Conservation (phyloP, 2,888 invertebrate genomes). For the Drosophila nr. medialis region DNA sequence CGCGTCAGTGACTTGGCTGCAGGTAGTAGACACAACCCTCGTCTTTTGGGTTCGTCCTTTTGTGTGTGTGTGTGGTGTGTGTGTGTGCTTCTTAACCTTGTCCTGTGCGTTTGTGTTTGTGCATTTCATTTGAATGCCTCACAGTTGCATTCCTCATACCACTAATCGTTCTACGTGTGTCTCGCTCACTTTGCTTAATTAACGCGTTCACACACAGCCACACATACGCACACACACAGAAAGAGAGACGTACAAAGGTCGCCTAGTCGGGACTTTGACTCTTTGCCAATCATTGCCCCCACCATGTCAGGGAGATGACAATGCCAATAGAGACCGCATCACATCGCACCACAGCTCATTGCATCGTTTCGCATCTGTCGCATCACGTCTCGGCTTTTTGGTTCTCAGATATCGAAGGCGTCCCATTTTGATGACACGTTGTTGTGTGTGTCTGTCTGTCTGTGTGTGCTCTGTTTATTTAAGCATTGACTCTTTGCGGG, state of each 20-base stretch:
- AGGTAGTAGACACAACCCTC: constrained; percentile 61
- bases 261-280: constrained; percentile 70
- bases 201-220: constrained; percentile 65
- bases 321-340: constrained; percentile 65
- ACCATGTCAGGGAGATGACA: constrained; percentile 57
- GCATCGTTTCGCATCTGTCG: constrained; percentile 59
- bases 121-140: constrained; percentile 75
- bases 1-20: constrained; percentile 26
- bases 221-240: constrained; percentile 55
- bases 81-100: constrained; percentile 54
- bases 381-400: constrained; percentile 66
- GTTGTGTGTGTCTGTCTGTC: constrained; percentile 1
- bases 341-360: constrained; percentile 36
- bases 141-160: constrained; percentile 33
- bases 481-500: constrained; percentile 50
- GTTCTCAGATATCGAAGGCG: constrained; percentile 66
- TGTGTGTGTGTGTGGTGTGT: constrained; percentile 1
- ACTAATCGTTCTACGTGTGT: constrained; percentile 59
- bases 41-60: constrained; percentile 55
- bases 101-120: constrained; percentile 46
- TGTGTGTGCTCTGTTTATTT: constrained; percentile 60
- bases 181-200: constrained; percentile 81
- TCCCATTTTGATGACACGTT: constrained; percentile 58
- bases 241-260: constrained; percentile 60
- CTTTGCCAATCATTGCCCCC: constrained; percentile 79